Evolutionary conservation across 2,113 vertebrate species (phyloP), one percentile per base, ranked within the genome.

Genomic region (Columba livia): DNA sequence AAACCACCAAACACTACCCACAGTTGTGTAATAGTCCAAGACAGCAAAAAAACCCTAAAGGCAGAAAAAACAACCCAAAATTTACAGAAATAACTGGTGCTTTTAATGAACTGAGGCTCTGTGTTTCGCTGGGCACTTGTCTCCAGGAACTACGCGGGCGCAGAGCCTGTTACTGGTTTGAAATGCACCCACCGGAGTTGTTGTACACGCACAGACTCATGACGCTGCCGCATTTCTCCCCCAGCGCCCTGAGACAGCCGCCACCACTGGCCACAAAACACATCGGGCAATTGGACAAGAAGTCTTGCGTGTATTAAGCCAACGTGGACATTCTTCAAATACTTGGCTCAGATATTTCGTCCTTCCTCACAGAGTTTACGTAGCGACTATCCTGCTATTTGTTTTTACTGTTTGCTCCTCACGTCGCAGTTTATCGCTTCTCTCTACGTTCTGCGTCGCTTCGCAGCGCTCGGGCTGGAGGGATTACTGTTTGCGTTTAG

Each of bases 391-490:
- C 57, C 19, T 40, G 51, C 86, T 88, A 71, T 78, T 57, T 0
- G 2, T 20, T 85, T 71, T 19, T 62, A 44, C 28, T 15, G 48
- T 53, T 51, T 44, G 50, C 81, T 82, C 71, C 62, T 90, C 44
- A 47, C 3, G 23, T 15, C 53, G 85, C 88, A 79, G 74, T 69
- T 51, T 54, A 8, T 26, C 70, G 65, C 71, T 66, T 24, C 8
- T 21, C 24, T 75, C 92, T 97, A 98, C 0, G 98, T 98, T 12
- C 98, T 95, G 74, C 98, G 97, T 21, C 98, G 96, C 78, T 98
- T 98, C 64, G 97, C 98, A 25, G 99, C 99, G 4, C 99, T 99
- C 2, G 99, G 99, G 73, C 99, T 99, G 69, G 99, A 99, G 4
- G 99, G 99, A 88, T 99, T 99, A 94, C 99, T 98, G 97, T 98